phyloP scores from a whole-genome alignment of 2,888 invertebrate species.

The Heliconius erato region DNA sequence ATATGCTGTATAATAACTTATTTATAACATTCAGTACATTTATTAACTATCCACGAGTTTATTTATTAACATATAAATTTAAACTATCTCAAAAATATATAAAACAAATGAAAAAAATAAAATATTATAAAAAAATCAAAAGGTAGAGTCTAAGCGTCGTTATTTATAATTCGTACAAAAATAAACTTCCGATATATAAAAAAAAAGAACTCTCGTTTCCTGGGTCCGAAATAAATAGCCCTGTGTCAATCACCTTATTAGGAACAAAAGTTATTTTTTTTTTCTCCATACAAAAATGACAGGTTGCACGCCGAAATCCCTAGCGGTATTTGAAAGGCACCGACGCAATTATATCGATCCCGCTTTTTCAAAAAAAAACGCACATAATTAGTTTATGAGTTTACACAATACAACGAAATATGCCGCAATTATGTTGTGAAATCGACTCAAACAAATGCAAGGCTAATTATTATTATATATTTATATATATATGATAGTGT shows the following conservation, averaged over 20 bases:
- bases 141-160: background rate
- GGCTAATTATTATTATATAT: slow-evolving; percentile 68
- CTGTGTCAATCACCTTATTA: slow-evolving; percentile 84
- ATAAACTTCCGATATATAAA: slow-evolving; percentile 46
- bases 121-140: background rate
- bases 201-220: slow-evolving; percentile 54
- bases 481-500: slow-evolving; percentile 54
- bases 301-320: slow-evolving; percentile 54
- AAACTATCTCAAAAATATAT: too few relatives aligned
- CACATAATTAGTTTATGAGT: slow-evolving; percentile 81
- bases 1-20: too few relatives aligned
- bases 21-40: too few relatives aligned
- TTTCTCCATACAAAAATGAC: slow-evolving; percentile 65
- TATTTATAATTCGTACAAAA: background rate
- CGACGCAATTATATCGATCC: slow-evolving; percentile 70
- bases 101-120: too few relatives aligned
- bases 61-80: too few relatives aligned
- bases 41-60: too few relatives aligned
- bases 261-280: slow-evolving; percentile 65
- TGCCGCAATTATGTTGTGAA: slow-evolving; percentile 77
- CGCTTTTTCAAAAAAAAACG: slow-evolving; percentile 62
- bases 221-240: slow-evolving; percentile 68
- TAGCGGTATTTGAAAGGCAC: slow-evolving; percentile 64
- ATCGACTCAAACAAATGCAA: slow-evolving; percentile 78
- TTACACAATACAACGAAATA: slow-evolving; percentile 77